Evolutionary conservation across 2,113 vertebrate species (phyloP).

Genomic region (Xyrauchen texanus): DNA sequence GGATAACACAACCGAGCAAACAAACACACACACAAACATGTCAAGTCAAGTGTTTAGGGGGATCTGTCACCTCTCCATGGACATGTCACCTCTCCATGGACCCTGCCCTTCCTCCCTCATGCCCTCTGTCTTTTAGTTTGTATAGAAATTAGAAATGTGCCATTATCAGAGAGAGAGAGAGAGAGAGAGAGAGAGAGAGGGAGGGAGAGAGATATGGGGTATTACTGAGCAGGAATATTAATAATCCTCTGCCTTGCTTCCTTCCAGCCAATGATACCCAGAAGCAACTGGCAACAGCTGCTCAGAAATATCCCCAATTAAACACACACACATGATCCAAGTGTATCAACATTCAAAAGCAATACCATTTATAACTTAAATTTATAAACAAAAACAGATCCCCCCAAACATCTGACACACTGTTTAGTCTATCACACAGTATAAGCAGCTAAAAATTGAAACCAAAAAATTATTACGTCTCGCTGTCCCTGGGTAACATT

Average conservation of each 20-base stretch:
- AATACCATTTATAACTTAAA: constrained; percentile 9
- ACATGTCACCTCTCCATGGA: constrained; percentile 33
- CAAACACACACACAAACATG: background rate
- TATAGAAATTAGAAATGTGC: background rate
- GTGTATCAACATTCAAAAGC: constrained; percentile 22
- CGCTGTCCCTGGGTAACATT: background rate
- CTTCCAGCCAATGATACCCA: constrained; percentile 46
- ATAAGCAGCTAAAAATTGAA: background rate
- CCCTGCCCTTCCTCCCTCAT: constrained; percentile 20
- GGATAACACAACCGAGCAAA: constrained; percentile 39
- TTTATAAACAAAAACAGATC: constrained; percentile 27
- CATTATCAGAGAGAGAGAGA: background rate
- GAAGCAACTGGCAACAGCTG: constrained; percentile 59
- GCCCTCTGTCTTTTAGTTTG: constrained; percentile 11
- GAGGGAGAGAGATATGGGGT: constrained; percentile 3
- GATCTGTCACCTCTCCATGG: too few species aligned
- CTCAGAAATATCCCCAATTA: constrained; percentile 14
- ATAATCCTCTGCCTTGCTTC: constrained; percentile 49
- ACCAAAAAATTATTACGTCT: background rate
- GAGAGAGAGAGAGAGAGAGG: background rate
- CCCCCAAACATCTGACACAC: background rate
- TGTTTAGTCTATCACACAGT: constrained; percentile 25
- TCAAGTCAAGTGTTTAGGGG: too few species aligned
- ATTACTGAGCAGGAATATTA: constrained; percentile 39
- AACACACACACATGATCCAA: background rate